Evolutionary conservation across 1,140 invertebrate genomes (phyloP).

Genomic region (Scaptodrosophila lebanonensis): DNA sequence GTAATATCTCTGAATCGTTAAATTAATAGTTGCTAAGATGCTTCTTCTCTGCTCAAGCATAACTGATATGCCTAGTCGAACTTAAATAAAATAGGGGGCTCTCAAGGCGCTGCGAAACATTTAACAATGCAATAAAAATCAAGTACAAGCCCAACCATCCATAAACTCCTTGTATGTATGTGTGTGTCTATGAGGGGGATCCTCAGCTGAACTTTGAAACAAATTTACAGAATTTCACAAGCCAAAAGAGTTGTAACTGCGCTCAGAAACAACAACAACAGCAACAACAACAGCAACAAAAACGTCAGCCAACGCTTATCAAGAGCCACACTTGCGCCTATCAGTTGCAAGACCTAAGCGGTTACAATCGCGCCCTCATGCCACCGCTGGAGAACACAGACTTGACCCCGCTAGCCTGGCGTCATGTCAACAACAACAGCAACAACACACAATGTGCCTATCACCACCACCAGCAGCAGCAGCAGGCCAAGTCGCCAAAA

Average conservation of each 20-base stretch:
- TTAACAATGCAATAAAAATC: slow-evolving; percentile 36
- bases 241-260: slow-evolving; percentile 61
- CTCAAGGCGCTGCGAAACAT: no score
- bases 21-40: no score
- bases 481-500: not conserved
- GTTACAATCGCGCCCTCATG: slow-evolving; percentile 61
- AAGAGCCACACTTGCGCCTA: slow-evolving; percentile 65
- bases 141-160: slow-evolving; percentile 48
- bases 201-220: slow-evolving; percentile 2
- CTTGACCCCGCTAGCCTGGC: slow-evolving; percentile 43
- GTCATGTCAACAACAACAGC: slow-evolving; percentile 59
- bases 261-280: slow-evolving; percentile 40
- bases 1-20: no score
- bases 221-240: slow-evolving; percentile 68
- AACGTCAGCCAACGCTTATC: slow-evolving; percentile 48
- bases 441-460: slow-evolving; percentile 42
- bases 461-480: slow-evolving; percentile 26
- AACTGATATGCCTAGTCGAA: no score
- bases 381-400: slow-evolving; percentile 60
- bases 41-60: no score
- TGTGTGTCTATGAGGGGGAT: not conserved
- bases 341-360: slow-evolving; percentile 57
- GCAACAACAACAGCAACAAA: slow-evolving; percentile 35
- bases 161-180: not conserved
- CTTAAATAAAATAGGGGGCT: no score